Evolutionary conservation across 2,797 vertebrate genomes (phyloP).

Genomic region (Clamator glandarius): DNA sequence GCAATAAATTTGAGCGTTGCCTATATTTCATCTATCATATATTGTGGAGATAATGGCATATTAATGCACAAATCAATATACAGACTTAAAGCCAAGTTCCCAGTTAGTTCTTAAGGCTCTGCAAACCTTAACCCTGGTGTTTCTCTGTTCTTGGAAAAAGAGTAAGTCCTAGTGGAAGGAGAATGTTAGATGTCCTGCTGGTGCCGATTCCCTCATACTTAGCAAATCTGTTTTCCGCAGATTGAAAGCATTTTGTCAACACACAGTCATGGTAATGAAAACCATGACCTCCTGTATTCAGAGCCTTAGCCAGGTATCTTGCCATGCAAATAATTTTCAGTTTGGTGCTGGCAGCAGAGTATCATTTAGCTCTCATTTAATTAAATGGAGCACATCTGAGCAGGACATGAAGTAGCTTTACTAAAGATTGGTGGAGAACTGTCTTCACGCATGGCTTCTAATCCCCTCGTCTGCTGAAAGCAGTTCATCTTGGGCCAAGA

Average conservation of each 20-base stretch:
- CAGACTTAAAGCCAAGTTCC: not conserved
- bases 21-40: not conserved
- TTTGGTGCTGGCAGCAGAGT: not conserved
- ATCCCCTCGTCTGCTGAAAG: not conserved
- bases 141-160: no score
- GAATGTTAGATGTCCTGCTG: not conserved
- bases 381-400: not conserved
- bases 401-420: not conserved
- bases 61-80: constrained; percentile 49
- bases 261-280: not conserved
- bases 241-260: not conserved
- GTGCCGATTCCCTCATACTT: not conserved
- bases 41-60: constrained; percentile 34
- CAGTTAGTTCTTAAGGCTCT: not conserved
- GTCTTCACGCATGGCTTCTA: not conserved
- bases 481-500: constrained; percentile 12
- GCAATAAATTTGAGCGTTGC: constrained; percentile 15
- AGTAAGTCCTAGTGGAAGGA: not conserved
- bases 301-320: accelerated
- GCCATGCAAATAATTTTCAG: accelerated
- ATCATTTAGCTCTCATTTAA: not conserved
- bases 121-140: not conserved
- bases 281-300: not conserved
- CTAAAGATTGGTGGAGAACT: not conserved
- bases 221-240: not conserved